Percentiles rank a stretch among this genome's conserved stretches.
Evolutionary conservation across 2,888 invertebrate species (phyloP).

Genomic region (Erynnis tages): DNA sequence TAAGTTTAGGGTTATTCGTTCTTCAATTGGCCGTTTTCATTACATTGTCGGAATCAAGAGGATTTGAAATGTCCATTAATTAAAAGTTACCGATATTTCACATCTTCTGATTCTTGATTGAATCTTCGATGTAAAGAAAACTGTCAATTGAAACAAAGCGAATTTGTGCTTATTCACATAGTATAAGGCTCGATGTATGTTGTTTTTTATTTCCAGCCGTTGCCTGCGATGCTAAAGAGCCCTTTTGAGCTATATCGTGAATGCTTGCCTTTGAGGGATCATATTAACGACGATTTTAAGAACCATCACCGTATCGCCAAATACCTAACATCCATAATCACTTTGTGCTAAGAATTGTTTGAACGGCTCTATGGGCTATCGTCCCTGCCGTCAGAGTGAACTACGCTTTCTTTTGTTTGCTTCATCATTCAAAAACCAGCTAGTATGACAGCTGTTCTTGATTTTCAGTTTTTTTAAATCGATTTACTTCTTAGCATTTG

Average conservation of each 20-base stretch:
- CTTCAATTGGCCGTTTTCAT: constrained; percentile 57
- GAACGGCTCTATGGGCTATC: constrained; percentile 48
- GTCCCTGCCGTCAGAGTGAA: constrained; percentile 42
- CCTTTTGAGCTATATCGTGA: constrained; percentile 82
- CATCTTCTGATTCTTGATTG: constrained; percentile 1
- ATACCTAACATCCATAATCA: constrained; percentile 75
- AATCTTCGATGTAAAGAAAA: constrained; percentile 38
- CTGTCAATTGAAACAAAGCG: constrained; percentile 51
- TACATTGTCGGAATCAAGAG: neutral
- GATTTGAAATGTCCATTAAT: constrained; percentile 8
- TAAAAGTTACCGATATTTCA: neutral
- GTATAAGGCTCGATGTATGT: constrained; percentile 81
- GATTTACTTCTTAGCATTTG: constrained; percentile 36
- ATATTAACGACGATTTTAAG: constrained; percentile 79
- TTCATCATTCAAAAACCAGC: constrained; percentile 69
- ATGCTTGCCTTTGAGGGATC: constrained; percentile 82
- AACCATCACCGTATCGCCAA: constrained; percentile 77
- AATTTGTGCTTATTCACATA: constrained; percentile 65
- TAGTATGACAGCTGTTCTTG: constrained; percentile 68
- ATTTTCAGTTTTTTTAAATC: constrained; percentile 40
- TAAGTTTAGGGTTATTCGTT: constrained; percentile 63
- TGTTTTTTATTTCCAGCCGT: constrained; percentile 82
- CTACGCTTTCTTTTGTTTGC: constrained; percentile 71
- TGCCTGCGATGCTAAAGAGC: constrained; percentile 81
- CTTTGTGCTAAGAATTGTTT: constrained; percentile 71